Evolutionary conservation across 2,888 invertebrate genomes (phyloP), one percentile per base, ranked within the genome.

Genomic region (Drosophila villosipedis): DNA sequence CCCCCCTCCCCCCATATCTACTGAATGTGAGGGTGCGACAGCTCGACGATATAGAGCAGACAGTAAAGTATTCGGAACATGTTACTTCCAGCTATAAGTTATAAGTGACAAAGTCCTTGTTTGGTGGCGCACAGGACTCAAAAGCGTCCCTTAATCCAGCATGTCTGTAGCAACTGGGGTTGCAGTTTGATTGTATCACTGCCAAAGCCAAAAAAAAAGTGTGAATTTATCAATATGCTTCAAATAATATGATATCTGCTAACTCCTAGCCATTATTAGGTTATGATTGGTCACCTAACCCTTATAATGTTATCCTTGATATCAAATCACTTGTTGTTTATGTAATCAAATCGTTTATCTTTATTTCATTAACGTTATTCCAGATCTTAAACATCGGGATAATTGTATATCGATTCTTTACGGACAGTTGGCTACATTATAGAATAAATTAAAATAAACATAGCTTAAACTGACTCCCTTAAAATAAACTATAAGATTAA

Each of bases 11-110:
- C 14, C 0, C 31, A 2, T 39, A 47, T 19, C 53, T 19, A 14
- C 28, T 30, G 53, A 14, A 19, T 33, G 60, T 33, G 69, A 47
- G 69, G 70, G 76, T 76, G 70, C 28, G 53, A 61, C 59, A 41
- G 61, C 33, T 14, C 28, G 37, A 16, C 35, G 25, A 55, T 61
- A 2, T 31, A 58, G 41, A 30, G 41, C 14, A 16, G 43, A 47
- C 47, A 22, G 58, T 31, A 43, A 16, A 22, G 31, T n/a, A 31
- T 60, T 43, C 33, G 59, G 33, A 47, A 59, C 39, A 47, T 31
- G 30, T 30, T 49, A 60, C 33, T 7, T 49, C 25, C 43, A 47
- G 28, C n/a, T n/a, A 39, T 28, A 57, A 39, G 28, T 30, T 39
- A 39, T 39, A 39, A 39, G 39, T 39, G 37, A 28, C 28, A 39